Base-by-base conservation (phyloP, 2,888 invertebrate species). In the Myathropa florea region DNA sequence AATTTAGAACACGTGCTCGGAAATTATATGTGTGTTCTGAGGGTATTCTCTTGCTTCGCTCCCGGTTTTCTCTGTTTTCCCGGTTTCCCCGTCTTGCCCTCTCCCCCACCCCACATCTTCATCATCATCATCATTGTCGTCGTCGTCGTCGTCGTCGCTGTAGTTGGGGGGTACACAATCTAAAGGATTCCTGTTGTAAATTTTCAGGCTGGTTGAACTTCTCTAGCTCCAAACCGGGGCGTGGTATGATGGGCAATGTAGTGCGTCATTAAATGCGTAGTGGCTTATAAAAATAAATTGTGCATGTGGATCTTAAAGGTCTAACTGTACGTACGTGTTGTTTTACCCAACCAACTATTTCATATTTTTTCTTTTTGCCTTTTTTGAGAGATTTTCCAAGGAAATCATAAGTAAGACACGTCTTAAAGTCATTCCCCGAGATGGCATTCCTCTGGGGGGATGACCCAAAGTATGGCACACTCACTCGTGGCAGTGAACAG, bases 1-100 rank as follows among this genome's bases (percentile, higher is more conserved):
- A 85, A 82, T 85, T 85, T 85, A 72, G 77, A 85, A 78, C 85
- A 85, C 85, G 85, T 85, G 82, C 85, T 85, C 77, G 85, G 82
- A 78, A 81, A 85, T 85, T 85, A 82, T 81, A 73, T 73, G 59
- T 80, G 70, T 75, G 18, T 12, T 59, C 65, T 53, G 24, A 46
- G 46, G 46, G 46, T 18, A 2, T 18, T 9, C 18, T 18, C 46
- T 46, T 7, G 18, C 46, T 46, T 18, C 18, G 46, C 46, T 46
- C 46, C 46, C 46, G 7, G 46, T 46, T 46, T 46, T 46, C 46
- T 18, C 46, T 2, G 46, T 39, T 39, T 39, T 39, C 36, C 36
- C 36, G 36, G 36, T 36, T 10, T 0, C 12, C 36, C 46, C 18
- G 18, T 46, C n/a, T 0, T 0, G 1, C 33, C 10, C 33, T 10